Evolutionary conservation across 2,888 invertebrate species (phyloP), one percentile per base, ranked within the genome.

Genomic region (Serripes groenlandicus): DNA sequence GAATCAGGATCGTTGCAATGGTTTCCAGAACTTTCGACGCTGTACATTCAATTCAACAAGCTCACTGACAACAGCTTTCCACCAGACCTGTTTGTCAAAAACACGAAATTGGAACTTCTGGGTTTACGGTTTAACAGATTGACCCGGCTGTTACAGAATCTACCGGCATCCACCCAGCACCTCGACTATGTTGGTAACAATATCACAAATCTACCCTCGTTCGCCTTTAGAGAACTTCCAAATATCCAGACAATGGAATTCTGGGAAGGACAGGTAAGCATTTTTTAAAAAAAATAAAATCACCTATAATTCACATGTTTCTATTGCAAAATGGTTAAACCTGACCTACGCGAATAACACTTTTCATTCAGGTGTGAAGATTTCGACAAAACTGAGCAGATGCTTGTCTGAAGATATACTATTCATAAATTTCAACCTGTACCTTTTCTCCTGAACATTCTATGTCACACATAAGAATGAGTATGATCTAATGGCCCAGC

Each of bases 171-270:
- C 28, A 35, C 87, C 21, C 80, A 80, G 56, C 72, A 87, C 42
- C 32, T 88, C 21, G 85, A 87, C 69, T 87, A 81, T 74, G 88
- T 88, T 11, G 88, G 88, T 15, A 88, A 87, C 58, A 49, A 82
- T 3, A 88, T 88, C 7, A 79, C 64, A 52, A 78, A 71, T 3
- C 49, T 88, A 5, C 88, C 81, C 3, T 58, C 87, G 0, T 87
- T 52, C 30, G 82, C 83, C 1, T 83, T 88, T 34, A 69, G 66
- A 60, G 69, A 80, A 11, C 52, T 83, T 3, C 66, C 80, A 35
- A 83, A 88, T 62, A 37, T 88, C 11, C 76, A 80, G 34, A 75
- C 85, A 21, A 62, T 86, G 23, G 86, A 82, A 30, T 72, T 85
- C 9, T 88, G 86, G 86, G 26, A 88, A 34, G 85, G 86, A 11